Conservation (phyloP, 2,113 vertebrate genomes). For the Alces alces region DNA sequence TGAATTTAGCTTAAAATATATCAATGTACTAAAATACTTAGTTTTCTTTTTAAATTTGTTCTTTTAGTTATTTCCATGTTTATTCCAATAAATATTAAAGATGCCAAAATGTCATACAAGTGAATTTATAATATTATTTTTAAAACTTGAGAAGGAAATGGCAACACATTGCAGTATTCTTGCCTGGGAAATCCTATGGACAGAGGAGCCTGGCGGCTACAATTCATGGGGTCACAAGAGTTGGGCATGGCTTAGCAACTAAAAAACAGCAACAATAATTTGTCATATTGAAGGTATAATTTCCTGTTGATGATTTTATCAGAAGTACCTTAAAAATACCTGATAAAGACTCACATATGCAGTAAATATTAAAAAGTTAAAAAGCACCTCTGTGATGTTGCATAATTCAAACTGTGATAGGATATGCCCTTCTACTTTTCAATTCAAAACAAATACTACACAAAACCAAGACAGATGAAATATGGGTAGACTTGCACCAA, state of each 20-base stretch:
- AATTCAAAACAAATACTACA: background rate
- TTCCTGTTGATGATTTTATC: background rate
- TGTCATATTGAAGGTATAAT: background rate
- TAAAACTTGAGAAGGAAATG: background rate
- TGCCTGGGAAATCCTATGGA: background rate
- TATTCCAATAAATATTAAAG: background rate
- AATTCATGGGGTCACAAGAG: background rate
- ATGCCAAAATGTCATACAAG: background rate
- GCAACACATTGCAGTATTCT: background rate
- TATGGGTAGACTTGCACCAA: background rate
- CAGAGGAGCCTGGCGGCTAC: background rate
- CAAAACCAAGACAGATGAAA: background rate
- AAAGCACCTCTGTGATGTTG: background rate
- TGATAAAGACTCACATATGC: background rate
- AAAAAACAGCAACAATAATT: background rate
- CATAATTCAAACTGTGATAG: background rate
- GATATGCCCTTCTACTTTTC: background rate
- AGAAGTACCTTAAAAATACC: background rate
- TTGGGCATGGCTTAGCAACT: background rate
- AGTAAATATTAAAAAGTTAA: background rate
- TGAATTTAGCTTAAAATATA: background rate
- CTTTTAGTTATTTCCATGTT: background rate
- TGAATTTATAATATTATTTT: background rate
- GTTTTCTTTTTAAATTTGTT: background rate
- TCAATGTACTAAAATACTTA: background rate